Evolutionary conservation across 2,113 vertebrate genomes (phyloP).

Genomic region (Brachypteracias leptosomus): DNA sequence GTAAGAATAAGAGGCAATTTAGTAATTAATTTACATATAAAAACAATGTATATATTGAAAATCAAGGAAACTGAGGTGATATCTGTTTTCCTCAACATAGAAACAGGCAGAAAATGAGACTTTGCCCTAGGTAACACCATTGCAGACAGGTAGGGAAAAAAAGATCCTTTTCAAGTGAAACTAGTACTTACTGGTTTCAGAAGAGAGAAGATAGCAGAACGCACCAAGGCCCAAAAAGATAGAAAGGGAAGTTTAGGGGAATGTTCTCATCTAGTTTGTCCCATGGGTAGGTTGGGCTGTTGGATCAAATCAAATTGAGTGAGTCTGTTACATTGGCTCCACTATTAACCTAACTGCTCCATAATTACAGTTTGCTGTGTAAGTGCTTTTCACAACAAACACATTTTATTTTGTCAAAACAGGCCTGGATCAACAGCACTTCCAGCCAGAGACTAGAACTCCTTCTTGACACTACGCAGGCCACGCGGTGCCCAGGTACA

Average conservation of each 20-base stretch:
- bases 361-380: not conserved
- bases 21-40: not conserved
- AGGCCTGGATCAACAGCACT: not conserved
- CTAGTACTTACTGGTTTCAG: not conserved
- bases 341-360: not conserved
- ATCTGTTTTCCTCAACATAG: not conserved
- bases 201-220: not conserved
- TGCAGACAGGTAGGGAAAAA: not conserved
- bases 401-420: not conserved
- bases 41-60: not conserved
- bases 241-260: not conserved
- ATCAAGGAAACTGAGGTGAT: not conserved
- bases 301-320: not conserved
- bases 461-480: rapidly evolving
- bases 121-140: not conserved
- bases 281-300: not conserved
- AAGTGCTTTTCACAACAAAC: conserved; percentile 12
- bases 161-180: not conserved
- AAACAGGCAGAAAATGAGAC: not conserved
- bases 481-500: rapidly evolving
- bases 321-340: not conserved
- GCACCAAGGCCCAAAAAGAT: not conserved
- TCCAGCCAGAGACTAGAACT: not conserved
- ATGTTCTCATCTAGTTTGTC: not conserved
- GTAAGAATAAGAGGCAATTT: not conserved